Evolutionary conservation across 2,113 vertebrate genomes (phyloP).

Genomic region (Isurus oxyrinchus): DNA sequence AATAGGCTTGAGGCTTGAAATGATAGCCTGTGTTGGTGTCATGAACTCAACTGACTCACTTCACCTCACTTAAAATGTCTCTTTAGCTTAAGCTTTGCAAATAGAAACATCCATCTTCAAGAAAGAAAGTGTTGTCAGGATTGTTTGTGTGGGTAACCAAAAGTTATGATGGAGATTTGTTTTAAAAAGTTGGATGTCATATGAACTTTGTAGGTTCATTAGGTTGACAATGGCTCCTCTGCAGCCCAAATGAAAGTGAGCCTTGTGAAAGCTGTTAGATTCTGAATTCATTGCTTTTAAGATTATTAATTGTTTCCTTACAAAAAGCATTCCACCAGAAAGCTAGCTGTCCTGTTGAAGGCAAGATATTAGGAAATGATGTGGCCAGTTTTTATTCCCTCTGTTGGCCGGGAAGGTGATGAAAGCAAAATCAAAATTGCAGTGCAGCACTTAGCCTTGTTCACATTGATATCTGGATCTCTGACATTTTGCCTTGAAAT

Average conservation of each 20-base stretch:
- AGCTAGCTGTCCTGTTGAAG: not conserved
- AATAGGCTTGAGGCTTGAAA: constrained; percentile 20
- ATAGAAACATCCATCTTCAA: constrained; percentile 8
- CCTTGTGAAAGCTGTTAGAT: not conserved
- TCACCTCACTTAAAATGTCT: not conserved
- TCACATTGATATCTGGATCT: not conserved
- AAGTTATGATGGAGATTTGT: not conserved
- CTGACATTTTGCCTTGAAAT: not conserved
- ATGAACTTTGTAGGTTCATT: not conserved
- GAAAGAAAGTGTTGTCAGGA: not conserved
- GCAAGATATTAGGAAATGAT: not conserved
- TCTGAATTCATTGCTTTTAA: not conserved
- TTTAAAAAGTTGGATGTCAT: not conserved
- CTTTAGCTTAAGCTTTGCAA: not conserved
- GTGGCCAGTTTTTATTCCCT: not conserved
- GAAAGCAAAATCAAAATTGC: not conserved
- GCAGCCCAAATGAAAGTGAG: not conserved
- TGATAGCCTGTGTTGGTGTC: not conserved
- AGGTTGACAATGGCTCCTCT: not conserved
- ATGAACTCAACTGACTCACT: not conserved
- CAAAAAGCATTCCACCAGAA: not conserved
- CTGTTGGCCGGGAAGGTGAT: not conserved
- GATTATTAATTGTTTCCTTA: not conserved
- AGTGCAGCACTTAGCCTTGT: not conserved
- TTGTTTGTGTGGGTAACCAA: not conserved